phyloP scores from a whole-genome alignment of 2,888 invertebrate species.

The Deroplatys truncata region DNA sequence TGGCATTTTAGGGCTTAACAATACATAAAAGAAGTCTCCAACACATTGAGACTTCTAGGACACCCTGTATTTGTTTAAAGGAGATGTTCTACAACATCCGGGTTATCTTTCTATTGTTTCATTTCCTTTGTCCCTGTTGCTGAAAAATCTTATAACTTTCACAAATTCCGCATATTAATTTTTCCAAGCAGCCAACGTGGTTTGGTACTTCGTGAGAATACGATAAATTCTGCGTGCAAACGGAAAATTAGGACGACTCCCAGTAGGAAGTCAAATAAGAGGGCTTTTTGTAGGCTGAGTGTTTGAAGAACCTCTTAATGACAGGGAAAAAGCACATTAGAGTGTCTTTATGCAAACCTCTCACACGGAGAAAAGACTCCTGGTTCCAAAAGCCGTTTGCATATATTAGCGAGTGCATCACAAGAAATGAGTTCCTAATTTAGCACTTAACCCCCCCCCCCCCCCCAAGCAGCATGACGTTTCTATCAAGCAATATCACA shows the following conservation, averaged over 20 bases:
- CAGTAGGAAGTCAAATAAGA: not conserved
- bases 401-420: not conserved
- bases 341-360: not conserved
- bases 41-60: too few species aligned
- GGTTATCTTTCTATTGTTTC: too few species aligned
- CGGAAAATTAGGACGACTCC: not conserved
- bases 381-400: not conserved
- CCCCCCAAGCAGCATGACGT: rapidly evolving
- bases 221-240: too few species aligned
- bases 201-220: too few species aligned
- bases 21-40: too few species aligned
- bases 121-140: too few species aligned
- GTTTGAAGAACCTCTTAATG: not conserved
- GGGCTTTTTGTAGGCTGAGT: not conserved
- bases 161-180: too few species aligned
- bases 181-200: too few species aligned
- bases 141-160: too few species aligned
- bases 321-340: not conserved
- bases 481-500: not conserved
- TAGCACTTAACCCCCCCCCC: not conserved
- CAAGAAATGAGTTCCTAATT: not conserved
- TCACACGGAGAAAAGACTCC: not conserved
- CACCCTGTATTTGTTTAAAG: too few species aligned
- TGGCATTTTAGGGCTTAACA: too few species aligned
- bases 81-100: too few species aligned